Conservation (phyloP, 1,140 invertebrate species). For the Lepidurus arcticus region DNA sequence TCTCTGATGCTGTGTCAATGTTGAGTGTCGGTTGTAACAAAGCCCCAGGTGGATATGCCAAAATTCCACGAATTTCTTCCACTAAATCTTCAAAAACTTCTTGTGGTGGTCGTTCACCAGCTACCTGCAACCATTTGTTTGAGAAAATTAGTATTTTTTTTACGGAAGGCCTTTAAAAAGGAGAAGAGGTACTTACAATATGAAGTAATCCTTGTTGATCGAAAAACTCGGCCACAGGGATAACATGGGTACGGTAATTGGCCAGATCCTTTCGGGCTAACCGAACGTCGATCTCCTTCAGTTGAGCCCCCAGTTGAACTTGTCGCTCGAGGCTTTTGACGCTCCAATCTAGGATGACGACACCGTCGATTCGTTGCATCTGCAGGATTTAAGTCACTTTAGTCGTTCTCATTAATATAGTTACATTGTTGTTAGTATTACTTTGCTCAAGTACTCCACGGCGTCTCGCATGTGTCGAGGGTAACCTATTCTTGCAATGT, state of each 20-base stretch:
- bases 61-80: conserved; percentile 37
- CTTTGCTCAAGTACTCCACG: conserved; percentile 83
- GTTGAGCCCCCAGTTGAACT: conserved; percentile 80
- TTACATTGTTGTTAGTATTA: conserved; percentile 43
- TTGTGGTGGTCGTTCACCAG: conserved; percentile 38
- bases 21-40: background rate
- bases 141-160: background rate
- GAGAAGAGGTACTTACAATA: conserved; percentile 56
- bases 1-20: background rate
- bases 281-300: conserved; percentile 77
- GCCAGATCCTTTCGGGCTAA: conserved; percentile 77
- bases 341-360: conserved; percentile 76
- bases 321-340: conserved; percentile 75
- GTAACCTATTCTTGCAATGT: conserved; percentile 57
- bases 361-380: conserved; percentile 80
- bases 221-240: conserved; percentile 82
- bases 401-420: background rate
- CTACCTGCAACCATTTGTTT: conserved; percentile 35
- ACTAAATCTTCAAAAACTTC: conserved; percentile 39
- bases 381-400: conserved; percentile 42
- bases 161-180: background rate
- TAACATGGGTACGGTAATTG: conserved; percentile 81
- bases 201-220: conserved; percentile 76
- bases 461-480: conserved; percentile 85
- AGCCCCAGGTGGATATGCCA: conserved; percentile 35